These are phyloP conservation scores for Phthorimaea operculella DNA, from an alignment of 1,140 invertebrate genomes.

Conservation along the genomic window DNA sequence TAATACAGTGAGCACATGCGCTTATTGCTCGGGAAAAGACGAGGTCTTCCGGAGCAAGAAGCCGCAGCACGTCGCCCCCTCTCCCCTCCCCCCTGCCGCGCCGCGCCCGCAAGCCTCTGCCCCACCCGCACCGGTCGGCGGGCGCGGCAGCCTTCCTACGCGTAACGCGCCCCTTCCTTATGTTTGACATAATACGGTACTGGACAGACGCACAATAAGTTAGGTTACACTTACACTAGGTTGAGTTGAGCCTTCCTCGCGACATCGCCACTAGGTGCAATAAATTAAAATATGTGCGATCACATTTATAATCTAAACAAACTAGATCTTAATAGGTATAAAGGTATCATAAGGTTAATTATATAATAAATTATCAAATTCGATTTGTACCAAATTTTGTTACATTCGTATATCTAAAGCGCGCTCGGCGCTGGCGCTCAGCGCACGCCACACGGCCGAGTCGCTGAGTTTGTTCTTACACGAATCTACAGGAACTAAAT, in stretches of 20 bases:
- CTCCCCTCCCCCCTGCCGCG: not conserved
- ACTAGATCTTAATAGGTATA: slow-evolving; percentile 26
- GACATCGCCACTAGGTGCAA: slow-evolving; percentile 39
- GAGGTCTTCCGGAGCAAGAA: slow-evolving; percentile 63
- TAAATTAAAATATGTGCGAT: slow-evolving; percentile 52
- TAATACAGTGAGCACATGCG: slow-evolving; percentile 57
- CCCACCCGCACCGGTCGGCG: not conserved
- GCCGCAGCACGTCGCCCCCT: slow-evolving; percentile 2
- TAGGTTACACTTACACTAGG: slow-evolving; percentile 16
- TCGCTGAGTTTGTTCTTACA: slow-evolving; percentile 24
- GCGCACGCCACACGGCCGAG: slow-evolving; percentile 9
- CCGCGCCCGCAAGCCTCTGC: not conserved
- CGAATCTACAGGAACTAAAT: slow-evolving; percentile 26
- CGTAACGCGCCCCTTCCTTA: no score
- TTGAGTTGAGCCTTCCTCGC: slow-evolving; percentile 26
- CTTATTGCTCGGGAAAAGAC: slow-evolving; percentile 65
- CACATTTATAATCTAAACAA: slow-evolving; percentile 42
- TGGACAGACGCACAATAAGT: slow-evolving; percentile 8
- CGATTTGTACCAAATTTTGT: slow-evolving; percentile 57
- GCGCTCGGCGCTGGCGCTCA: slow-evolving; percentile 15
- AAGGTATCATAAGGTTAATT: slow-evolving; percentile 37
- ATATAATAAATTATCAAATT: slow-evolving; percentile 40
- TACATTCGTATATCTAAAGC: slow-evolving; percentile 5
- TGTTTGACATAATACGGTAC: not conserved
- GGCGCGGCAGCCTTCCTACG: not conserved